phyloP scores from a whole-genome alignment of 2,797 vertebrate genomes.

The Hephaestus fuliginosus region DNA sequence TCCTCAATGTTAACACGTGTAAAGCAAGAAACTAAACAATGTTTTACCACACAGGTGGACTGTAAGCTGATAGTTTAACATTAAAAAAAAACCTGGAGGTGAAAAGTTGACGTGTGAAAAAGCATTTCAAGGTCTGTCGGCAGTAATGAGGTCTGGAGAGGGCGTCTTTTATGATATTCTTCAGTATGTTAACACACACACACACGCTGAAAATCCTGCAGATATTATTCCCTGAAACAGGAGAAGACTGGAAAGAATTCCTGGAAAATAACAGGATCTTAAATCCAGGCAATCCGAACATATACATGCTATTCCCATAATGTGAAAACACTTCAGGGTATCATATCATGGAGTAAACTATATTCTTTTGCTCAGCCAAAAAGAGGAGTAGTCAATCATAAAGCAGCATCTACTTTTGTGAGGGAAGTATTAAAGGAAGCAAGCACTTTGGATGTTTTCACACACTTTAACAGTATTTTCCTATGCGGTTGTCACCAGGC shows the following conservation, averaged over 20 bases:
- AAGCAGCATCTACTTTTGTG: conserved; percentile 25
- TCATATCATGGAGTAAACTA: conserved; percentile 3
- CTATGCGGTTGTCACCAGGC: conserved; percentile 39
- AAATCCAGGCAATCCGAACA: not conserved
- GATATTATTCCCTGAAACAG: not conserved
- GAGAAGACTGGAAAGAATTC: not conserved
- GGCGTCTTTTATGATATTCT: not conserved
- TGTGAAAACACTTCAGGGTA: conserved; percentile 1
- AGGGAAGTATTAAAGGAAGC: conserved; percentile 43
- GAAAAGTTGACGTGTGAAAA: not conserved
- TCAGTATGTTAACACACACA: conserved; percentile 7
- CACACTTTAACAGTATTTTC: conserved; percentile 39
- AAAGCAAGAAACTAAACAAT: conserved; percentile 1
- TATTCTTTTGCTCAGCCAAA: not conserved
- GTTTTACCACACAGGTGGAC: not conserved
- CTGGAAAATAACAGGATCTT: conserved; percentile 5
- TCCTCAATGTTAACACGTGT: not conserved
- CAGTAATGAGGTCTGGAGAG: not conserved
- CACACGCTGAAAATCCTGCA: not conserved
- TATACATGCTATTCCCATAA: not conserved
- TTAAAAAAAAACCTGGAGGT: not conserved
- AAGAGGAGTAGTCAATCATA: not conserved
- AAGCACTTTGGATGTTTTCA: conserved; percentile 44
- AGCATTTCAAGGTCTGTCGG: not conserved
- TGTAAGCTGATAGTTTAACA: not conserved